A percentile compares a stretch with the other conserved stretches of the same genome.
Evolutionary conservation across 2,888 invertebrate genomes (phyloP).

Genomic region (Folsomia candida): DNA sequence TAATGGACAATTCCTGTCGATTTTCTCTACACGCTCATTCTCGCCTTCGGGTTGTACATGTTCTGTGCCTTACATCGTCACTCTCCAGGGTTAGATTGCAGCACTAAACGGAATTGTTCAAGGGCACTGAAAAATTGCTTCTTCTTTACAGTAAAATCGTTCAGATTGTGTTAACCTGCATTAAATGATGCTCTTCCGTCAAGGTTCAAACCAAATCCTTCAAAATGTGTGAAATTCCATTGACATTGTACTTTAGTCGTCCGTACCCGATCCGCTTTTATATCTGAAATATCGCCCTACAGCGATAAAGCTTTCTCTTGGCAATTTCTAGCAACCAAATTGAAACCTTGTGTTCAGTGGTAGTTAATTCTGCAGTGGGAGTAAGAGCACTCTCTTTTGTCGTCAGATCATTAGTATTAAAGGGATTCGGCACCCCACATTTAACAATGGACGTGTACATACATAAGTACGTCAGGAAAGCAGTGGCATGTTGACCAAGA

Average conservation of each 20-base stretch:
- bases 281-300: no score
- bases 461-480: no score
- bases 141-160: background rate
- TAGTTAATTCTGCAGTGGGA: background rate
- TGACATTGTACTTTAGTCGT: no score
- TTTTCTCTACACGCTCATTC: background rate
- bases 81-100: background rate
- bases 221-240: no score
- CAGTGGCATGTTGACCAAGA: no score
- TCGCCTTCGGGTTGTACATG: background rate
- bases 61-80: background rate
- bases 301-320: no score
- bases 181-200: background rate
- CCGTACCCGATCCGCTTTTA: no score
- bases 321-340: no score
- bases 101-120: no score
- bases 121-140: background rate
- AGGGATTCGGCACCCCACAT: background rate
- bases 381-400: background rate
- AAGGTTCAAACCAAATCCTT: no score
- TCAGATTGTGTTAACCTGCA: background rate
- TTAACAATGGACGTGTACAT: background rate
- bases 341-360: no score
- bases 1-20: background rate
- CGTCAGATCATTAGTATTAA: background rate